These are phyloP conservation scores for Sciurus carolinensis DNA, from an alignment of 2,797 vertebrate species.

Conservation along the genomic window DNA sequence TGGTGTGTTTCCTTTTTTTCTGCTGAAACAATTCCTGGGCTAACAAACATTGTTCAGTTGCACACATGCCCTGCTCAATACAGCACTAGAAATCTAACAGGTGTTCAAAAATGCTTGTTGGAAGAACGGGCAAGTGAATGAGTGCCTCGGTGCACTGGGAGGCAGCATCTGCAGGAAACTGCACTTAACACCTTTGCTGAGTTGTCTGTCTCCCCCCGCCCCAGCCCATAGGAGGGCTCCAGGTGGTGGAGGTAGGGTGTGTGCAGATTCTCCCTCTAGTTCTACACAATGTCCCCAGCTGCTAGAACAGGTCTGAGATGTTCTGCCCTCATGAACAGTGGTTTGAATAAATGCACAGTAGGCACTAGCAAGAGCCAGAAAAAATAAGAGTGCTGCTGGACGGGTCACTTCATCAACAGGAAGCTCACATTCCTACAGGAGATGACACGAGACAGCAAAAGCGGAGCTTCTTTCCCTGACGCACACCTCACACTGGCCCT, in stretches of 20 bases:
- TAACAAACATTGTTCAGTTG: background rate
- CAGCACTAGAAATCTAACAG: background rate
- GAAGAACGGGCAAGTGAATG: background rate
- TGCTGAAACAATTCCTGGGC: background rate
- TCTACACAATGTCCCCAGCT: background rate
- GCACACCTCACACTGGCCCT: background rate
- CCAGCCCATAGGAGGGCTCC: background rate
- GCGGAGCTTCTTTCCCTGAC: background rate
- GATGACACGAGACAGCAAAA: background rate
- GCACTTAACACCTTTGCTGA: background rate
- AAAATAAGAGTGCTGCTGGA: background rate
- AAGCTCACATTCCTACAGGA: background rate
- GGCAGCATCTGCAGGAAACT: background rate
- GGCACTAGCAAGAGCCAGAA: conserved; percentile 17
- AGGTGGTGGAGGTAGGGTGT: too few relatives aligned
- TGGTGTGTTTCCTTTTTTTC: background rate
- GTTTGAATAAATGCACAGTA: background rate
- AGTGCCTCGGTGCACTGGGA: background rate
- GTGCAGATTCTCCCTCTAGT: background rate
- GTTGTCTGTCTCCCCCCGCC: background rate
- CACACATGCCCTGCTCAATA: background rate
- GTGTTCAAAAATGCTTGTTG: background rate
- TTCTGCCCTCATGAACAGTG: background rate
- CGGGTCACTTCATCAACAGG: background rate
- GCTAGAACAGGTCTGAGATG: background rate